phyloP scores from a whole-genome alignment of 2,113 vertebrate species.

The Grantiella picta region DNA sequence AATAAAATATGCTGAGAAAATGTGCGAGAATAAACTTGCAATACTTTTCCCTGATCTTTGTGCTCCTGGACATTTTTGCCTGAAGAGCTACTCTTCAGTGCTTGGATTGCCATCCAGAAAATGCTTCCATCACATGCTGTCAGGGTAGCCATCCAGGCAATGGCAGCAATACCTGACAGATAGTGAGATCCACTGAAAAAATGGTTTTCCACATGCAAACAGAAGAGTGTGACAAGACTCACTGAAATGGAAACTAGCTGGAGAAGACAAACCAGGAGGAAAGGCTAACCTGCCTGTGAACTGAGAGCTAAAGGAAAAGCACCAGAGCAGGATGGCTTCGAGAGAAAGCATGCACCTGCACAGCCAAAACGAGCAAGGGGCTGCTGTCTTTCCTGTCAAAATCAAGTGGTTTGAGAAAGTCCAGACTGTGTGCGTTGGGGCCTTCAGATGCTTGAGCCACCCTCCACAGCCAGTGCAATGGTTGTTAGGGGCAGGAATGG shows the following conservation, averaged over 20 bases:
- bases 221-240: not conserved
- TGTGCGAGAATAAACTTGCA: not conserved
- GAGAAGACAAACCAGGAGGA: not conserved
- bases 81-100: not conserved
- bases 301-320: not conserved
- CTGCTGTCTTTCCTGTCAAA: rapidly evolving
- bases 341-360: not conserved
- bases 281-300: not conserved
- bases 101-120: not conserved
- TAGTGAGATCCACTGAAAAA: not conserved
- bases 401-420: not conserved
- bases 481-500: not conserved
- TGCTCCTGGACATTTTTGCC: not conserved
- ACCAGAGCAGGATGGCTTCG: not conserved
- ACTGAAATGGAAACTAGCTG: not conserved
- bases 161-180: not conserved
- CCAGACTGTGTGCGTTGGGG: not conserved
- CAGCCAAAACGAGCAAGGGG: rapidly evolving
- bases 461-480: not conserved
- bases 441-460: not conserved
- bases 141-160: not conserved
- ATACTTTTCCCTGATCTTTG: not conserved
- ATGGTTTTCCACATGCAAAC: not conserved
- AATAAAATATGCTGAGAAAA: not conserved
- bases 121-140: not conserved